phyloP scores from a whole-genome alignment of 2,888 invertebrate genomes.

The Hoplodrina ambigua region DNA sequence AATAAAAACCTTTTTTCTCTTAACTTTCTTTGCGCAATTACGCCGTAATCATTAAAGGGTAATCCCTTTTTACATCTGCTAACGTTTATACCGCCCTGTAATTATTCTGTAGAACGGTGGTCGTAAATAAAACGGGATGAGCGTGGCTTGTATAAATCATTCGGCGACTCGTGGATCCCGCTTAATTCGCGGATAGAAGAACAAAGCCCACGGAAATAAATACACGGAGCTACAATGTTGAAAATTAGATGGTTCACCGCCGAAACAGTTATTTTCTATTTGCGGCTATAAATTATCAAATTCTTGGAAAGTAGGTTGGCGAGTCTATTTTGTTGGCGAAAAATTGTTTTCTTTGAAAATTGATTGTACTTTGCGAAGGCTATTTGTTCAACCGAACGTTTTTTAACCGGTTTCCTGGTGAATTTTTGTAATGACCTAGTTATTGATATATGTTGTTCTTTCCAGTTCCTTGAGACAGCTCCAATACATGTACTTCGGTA shows the following conservation, averaged over 20 bases:
- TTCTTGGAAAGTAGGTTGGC: conserved; percentile 68
- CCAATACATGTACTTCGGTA: too few relatives aligned
- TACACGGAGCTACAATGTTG: conserved; percentile 77
- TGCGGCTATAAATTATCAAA: conserved; percentile 78
- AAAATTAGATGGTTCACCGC: conserved; percentile 74
- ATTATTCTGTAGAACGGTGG: conserved; percentile 86
- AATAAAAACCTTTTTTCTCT: conserved; percentile 56
- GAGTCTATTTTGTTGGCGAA: conserved; percentile 55
- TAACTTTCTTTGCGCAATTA: conserved; percentile 77
- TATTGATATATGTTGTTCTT: neutral
- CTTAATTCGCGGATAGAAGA: conserved; percentile 88
- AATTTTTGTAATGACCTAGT: neutral
- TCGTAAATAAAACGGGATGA: conserved; percentile 89
- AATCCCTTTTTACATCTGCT: conserved; percentile 87
- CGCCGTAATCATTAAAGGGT: conserved; percentile 80
- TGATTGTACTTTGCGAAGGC: conserved; percentile 50
- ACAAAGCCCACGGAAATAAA: conserved; percentile 88
- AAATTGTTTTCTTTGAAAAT: conserved; percentile 61
- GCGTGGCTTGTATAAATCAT: conserved; percentile 89
- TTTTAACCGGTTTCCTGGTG: conserved; percentile 12
- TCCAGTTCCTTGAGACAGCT: too few relatives aligned
- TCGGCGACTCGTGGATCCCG: conserved; percentile 79
- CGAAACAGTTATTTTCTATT: conserved; percentile 75
- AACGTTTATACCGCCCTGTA: conserved; percentile 85
- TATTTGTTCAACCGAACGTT: conserved; percentile 40